phyloP scores from a whole-genome alignment of 2,797 vertebrate species.

The Crocidura indochinensis region DNA sequence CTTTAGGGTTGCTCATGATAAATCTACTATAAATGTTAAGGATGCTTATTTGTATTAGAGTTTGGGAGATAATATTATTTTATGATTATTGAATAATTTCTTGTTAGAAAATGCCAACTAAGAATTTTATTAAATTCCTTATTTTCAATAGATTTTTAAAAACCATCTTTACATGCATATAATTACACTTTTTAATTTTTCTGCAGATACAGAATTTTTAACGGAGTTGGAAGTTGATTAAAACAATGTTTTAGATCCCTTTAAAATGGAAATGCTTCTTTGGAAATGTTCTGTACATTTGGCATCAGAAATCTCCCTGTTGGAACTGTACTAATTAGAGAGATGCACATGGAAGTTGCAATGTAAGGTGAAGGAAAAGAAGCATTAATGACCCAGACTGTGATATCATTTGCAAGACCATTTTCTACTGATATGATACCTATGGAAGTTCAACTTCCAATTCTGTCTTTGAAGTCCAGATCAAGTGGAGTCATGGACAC shows the following conservation, averaged over 20 bases:
- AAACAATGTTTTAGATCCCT: conserved; percentile 76
- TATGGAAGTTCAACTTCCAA: conserved; percentile 85
- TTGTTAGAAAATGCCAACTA: conserved; percentile 71
- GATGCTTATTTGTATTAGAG: conserved; percentile 53
- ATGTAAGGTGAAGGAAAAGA: conserved; percentile 64
- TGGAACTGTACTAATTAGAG: conserved; percentile 84
- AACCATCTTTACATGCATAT: conserved; percentile 70
- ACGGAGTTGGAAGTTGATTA: conserved; percentile 62
- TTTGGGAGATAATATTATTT: conserved; percentile 76
- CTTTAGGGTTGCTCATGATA: too few relatives aligned
- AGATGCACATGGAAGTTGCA: conserved; percentile 67
- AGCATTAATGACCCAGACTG: conserved; percentile 84
- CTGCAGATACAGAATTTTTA: conserved; percentile 75
- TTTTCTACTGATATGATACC: conserved; percentile 84
- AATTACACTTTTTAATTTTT: conserved; percentile 61
- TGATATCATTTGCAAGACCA: conserved; percentile 82
- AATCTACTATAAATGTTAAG: too few relatives aligned
- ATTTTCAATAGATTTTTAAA: conserved; percentile 61
- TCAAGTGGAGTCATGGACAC: conserved; percentile 84
- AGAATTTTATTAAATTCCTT: conserved; percentile 31
- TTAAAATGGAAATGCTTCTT: conserved; percentile 75
- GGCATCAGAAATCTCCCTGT: conserved; percentile 81
- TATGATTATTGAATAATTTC: conserved; percentile 80
- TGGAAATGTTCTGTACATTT: conserved; percentile 77
- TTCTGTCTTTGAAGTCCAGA: conserved; percentile 88